Conservation (phyloP, 1,140 invertebrate genomes). For the Melipona quadrifasciata region DNA sequence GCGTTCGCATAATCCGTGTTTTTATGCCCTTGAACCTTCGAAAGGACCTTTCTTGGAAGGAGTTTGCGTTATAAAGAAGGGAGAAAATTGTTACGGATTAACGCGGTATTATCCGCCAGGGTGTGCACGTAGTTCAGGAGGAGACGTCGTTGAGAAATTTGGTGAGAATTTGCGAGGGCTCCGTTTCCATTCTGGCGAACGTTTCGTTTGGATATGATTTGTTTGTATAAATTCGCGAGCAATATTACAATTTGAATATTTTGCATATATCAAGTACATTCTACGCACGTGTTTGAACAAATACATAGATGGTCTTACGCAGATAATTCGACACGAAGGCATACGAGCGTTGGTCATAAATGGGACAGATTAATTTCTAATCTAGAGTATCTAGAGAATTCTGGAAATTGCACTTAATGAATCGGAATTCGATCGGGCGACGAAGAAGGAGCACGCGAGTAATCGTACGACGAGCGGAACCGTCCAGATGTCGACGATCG, state of each 20-base stretch:
- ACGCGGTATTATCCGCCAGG: constrained; percentile 38
- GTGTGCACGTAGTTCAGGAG: constrained; percentile 36
- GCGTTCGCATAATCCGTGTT: constrained; percentile 64
- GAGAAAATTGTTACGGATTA: constrained; percentile 65
- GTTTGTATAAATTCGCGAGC: too few species aligned
- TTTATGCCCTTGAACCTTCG: constrained; percentile 56
- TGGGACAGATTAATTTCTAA: too few species aligned
- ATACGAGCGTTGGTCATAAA: too few species aligned
- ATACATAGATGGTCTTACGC: too few species aligned
- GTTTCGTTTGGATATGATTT: too few species aligned
- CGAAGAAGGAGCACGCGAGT: not conserved
- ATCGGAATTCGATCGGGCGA: not conserved
- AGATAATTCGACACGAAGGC: too few species aligned
- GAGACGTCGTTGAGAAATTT: not conserved
- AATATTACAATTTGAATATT: too few species aligned
- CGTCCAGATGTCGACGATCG: constrained; percentile 24
- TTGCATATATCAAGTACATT: too few species aligned
- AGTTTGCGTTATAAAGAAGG: constrained; percentile 50
- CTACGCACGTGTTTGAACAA: too few species aligned
- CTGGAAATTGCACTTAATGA: not conserved
- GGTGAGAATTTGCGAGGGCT: not conserved
- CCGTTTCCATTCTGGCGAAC: too few species aligned
- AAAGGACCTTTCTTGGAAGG: constrained; percentile 55
- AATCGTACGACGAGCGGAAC: constrained; percentile 6
- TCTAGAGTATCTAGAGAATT: too few species aligned